Evolutionary conservation across 2,888 invertebrate species (phyloP).

Genomic region (Sarcophaga rosellei): DNA sequence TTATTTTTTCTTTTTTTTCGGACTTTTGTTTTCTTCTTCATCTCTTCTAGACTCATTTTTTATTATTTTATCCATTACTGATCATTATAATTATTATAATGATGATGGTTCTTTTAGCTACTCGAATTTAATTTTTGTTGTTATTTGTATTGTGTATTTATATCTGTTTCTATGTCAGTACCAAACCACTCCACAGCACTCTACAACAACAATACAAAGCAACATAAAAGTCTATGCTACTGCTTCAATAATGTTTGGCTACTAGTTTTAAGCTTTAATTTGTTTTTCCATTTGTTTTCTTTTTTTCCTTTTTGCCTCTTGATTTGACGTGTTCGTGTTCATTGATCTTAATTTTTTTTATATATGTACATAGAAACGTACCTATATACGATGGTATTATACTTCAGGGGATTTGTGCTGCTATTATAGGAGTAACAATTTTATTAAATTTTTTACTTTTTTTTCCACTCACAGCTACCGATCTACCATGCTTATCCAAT

Average conservation of each 20-base stretch:
- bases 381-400: too few species aligned
- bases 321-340: conserved; percentile 59
- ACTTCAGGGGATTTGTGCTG: too few species aligned
- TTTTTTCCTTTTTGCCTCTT: conserved; percentile 25
- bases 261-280: conserved; percentile 68
- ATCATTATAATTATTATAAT: conserved; percentile 69
- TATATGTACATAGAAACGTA: neutral
- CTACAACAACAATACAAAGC: too few species aligned
- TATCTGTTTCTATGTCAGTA: conserved; percentile 37
- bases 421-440: conserved; percentile 15
- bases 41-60: conserved; percentile 19
- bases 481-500: neutral
- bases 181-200: too few species aligned
- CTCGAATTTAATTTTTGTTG: conserved; percentile 62
- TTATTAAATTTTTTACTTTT: conserved; percentile 49
- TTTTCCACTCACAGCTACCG: conserved; percentile 4
- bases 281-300: conserved; percentile 51
- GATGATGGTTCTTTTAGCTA: conserved; percentile 68
- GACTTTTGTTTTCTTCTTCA: neutral
- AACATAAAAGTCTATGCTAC: conserved; percentile 3
- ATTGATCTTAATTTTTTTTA: conserved; percentile 64
- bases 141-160: neutral
- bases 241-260: conserved; percentile 57
- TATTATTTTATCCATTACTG: conserved; percentile 55
- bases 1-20: conserved; percentile 25